Evolutionary conservation across 2,113 vertebrate genomes (phyloP).

Genomic region (Engystomops pustulosus): DNA sequence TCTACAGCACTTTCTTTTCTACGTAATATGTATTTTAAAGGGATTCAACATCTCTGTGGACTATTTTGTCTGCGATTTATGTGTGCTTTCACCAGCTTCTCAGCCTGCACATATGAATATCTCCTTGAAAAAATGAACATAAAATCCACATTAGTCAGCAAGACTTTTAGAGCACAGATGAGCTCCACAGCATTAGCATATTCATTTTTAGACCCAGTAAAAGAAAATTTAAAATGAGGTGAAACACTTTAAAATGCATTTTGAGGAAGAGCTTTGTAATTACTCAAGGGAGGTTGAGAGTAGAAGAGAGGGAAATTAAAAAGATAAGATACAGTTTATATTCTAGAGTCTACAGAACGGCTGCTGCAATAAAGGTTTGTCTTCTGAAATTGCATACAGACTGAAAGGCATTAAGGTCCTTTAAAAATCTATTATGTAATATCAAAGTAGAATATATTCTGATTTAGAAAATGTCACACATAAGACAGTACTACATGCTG

Average conservation of each 20-base stretch:
- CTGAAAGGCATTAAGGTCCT: slow-evolving; percentile 43
- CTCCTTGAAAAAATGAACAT: slow-evolving; percentile 32
- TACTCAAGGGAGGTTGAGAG: slow-evolving; percentile 51
- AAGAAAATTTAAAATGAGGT: slow-evolving; percentile 53
- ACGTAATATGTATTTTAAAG: background rate
- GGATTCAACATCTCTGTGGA: background rate
- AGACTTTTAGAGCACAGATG: slow-evolving; percentile 47
- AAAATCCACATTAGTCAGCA: slow-evolving; percentile 57
- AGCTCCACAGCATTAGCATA: slow-evolving; percentile 54
- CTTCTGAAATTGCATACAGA: slow-evolving; percentile 45
- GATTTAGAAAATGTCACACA: slow-evolving; percentile 12
- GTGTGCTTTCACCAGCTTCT: slow-evolving; percentile 28
- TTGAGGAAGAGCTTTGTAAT: slow-evolving; percentile 53
- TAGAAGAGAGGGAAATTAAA: slow-evolving; percentile 51
- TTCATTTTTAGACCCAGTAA: slow-evolving; percentile 56
- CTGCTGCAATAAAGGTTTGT: slow-evolving; percentile 55
- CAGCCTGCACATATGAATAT: slow-evolving; percentile 49
- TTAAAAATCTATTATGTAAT: slow-evolving; percentile 50
- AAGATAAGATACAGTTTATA: slow-evolving; percentile 57
- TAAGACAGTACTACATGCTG: background rate
- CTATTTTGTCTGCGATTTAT: slow-evolving; percentile 36
- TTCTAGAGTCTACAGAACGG: slow-evolving; percentile 1
- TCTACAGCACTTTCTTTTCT: background rate
- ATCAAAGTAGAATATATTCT: slow-evolving; percentile 35
- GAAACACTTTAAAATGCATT: slow-evolving; percentile 57